A percentile compares a stretch with the other conserved stretches of the same genome.
Conservation (phyloP, 2,797 vertebrate species). For the Meriones psammophilus region DNA sequence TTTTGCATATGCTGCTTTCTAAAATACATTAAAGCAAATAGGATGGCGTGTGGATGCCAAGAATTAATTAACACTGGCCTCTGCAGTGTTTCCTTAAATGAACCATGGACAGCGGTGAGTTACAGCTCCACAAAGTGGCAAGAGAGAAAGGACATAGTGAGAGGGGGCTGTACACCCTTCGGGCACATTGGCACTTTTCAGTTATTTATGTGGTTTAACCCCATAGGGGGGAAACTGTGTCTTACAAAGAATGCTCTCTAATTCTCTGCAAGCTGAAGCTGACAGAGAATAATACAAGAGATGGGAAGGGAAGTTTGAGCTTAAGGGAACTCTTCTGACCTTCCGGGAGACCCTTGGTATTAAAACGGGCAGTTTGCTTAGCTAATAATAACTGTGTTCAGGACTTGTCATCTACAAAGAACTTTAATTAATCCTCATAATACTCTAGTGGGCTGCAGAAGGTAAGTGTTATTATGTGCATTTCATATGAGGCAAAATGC, state of each 20-base stretch:
- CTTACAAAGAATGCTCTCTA: constrained; percentile 63
- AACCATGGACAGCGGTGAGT: not conserved
- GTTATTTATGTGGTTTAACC: constrained; percentile 78
- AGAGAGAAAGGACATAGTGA: not conserved
- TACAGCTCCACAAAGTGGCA: not conserved
- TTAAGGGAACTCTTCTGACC: constrained; percentile 48
- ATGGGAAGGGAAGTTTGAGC: constrained; percentile 27
- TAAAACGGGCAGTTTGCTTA: constrained; percentile 77
- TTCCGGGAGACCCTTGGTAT: constrained; percentile 73
- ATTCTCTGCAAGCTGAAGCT: not conserved
- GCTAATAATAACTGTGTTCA: constrained; percentile 78
- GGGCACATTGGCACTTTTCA: constrained; percentile 62
- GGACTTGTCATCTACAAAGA: constrained; percentile 80
- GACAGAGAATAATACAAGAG: constrained; percentile 62
- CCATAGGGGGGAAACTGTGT: constrained; percentile 55
- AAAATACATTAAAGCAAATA: constrained; percentile 48
- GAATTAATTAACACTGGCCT: constrained; percentile 55
- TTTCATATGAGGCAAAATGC: constrained; percentile 71
- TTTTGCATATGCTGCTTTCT: not conserved
- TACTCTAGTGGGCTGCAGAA: constrained; percentile 76
- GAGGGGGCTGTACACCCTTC: constrained; percentile 2
- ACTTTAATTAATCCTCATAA: constrained; percentile 84
- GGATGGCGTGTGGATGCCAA: not conserved
- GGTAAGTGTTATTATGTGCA: constrained; percentile 79
- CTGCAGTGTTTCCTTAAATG: not conserved